Base-by-base conservation (phyloP, 2,113 vertebrate species). In the Laticauda laticaudata region DNA sequence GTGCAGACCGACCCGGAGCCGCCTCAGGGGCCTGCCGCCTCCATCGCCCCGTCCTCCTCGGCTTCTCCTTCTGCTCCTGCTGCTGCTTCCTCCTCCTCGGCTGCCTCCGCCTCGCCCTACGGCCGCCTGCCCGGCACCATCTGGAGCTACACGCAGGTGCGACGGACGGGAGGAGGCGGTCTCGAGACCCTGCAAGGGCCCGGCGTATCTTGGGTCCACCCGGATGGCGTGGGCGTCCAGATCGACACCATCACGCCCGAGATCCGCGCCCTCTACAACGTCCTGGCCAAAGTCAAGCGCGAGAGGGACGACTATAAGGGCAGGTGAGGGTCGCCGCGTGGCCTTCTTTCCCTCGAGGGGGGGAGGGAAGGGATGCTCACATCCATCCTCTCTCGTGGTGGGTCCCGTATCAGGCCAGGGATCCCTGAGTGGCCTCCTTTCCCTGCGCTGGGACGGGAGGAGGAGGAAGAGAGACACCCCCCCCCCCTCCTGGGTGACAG, bases 241-340 rank as follows among this genome's bases (percentile, higher is more conserved):
- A 99, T 99, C 90, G 99, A 99, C 97, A 99, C 99, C 97, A 99
- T 99, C 97, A 99, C 99, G 39, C 99, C 99, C 0, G 99, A 99
- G 97, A 99, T 99, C 95, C 97, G 99, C 48, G 99, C 99, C 5
- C 98, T 99, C 87, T 99, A 99, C 96, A 99, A 99, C 92, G 99
- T 99, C 90, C 97, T 99, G 97, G 99, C 98, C 95, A 99, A 99
- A 97, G 99, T 99, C 95, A 99, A 99, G 97, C 95, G 99, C 90
- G 99, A 99, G 96, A 96, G 99, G 54, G 99, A 99, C 88, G 99
- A 99, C 96, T 99, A 99, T 97, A 99, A 99, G 96, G 97, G 98
- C 95, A 99, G 99, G 99, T 99, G 98, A 59, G 57, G 97, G 98
- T 34, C 69, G 69, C 69, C 14, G 69, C 69, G 14, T 18, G 69